Evolutionary conservation across 2,113 vertebrate species (phyloP).

Genomic region (crab-eating macaque (Macaca fascicularis)): T2T-MFA8v1.1 NC_088378.1:58872501-58873000

Average conservation of each 20-base stretch:
- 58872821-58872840: neutral
- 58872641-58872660: neutral
- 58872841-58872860: neutral
- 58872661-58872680: neutral
- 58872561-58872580: neutral
- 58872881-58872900: neutral
- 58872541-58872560: neutral
- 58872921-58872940: neutral
- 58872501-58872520: neutral
- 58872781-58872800: neutral
- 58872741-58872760: neutral
- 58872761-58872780: neutral
- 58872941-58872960: neutral
- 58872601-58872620: neutral
- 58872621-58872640: neutral
- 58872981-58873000: neutral
- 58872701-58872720: neutral
- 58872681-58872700: neutral
- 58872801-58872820: neutral
- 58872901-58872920: neutral
- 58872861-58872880: neutral
- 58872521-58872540: neutral
- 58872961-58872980: neutral
- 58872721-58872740: neutral
- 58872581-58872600: neutral